Evolutionary conservation across 2,888 invertebrate genomes (phyloP).

Genomic region (Miltochrista miniata): DNA sequence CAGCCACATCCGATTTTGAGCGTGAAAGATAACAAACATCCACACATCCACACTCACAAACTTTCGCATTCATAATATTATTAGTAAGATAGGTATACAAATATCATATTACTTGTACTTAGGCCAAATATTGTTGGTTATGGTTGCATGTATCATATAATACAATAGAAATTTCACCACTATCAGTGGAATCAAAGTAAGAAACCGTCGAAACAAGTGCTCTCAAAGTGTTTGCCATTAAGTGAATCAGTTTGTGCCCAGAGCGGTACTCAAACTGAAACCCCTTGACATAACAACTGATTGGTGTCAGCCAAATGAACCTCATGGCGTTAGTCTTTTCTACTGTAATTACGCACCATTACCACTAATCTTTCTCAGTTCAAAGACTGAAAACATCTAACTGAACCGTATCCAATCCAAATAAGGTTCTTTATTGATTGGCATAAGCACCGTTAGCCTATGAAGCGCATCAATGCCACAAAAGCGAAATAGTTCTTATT

Average conservation of each 20-base stretch:
- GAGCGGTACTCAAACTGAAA: constrained; percentile 55
- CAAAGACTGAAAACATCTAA: constrained; percentile 36
- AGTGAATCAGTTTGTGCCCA: constrained; percentile 65
- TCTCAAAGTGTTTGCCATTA: constrained; percentile 56
- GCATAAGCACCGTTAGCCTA: constrained; percentile 17
- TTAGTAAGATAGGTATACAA: too few species aligned
- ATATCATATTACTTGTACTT: too few species aligned
- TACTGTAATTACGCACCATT: constrained; percentile 80
- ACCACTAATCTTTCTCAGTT: constrained; percentile 71
- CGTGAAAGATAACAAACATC: too few species aligned
- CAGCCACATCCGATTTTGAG: too few species aligned
- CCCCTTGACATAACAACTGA: constrained; percentile 71
- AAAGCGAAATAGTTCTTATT: constrained; percentile 68
- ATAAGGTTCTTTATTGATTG: constrained; percentile 48
- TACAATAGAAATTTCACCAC: too few species aligned
- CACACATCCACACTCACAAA: too few species aligned
- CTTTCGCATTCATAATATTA: too few species aligned
- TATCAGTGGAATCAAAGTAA: too few species aligned
- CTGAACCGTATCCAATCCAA: constrained; percentile 40
- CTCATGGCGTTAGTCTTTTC: constrained; percentile 80
- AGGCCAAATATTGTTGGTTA: too few species aligned
- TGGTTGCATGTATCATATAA: too few species aligned
- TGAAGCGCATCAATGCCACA: constrained; percentile 37
- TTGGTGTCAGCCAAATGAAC: constrained; percentile 76
- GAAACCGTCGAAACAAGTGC: constrained; percentile 20